These are phyloP conservation scores for Amorpha juglandis DNA, from an alignment of 2,888 invertebrate species.

Conservation along the genomic window DNA sequence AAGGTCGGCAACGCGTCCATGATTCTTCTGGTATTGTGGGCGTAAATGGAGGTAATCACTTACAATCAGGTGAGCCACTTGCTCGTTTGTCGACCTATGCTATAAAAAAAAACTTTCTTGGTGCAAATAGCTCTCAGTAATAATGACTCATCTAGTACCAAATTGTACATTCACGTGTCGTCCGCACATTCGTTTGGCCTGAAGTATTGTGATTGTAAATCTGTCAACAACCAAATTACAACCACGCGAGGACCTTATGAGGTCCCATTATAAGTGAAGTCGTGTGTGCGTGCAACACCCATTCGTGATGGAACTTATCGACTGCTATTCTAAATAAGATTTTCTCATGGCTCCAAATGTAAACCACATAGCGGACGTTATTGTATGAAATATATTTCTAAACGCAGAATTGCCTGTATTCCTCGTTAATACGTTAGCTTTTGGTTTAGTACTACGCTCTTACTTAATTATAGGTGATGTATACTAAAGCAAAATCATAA, in stretches of 20 bases:
- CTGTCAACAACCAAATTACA: conserved; percentile 72
- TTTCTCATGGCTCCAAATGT: conserved; percentile 27
- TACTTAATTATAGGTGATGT: not conserved
- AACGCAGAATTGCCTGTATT: conserved; percentile 6
- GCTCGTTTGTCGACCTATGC: too few species aligned
- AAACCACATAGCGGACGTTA: conserved; percentile 19
- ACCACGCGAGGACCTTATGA: conserved; percentile 53
- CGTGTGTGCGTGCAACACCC: conserved; percentile 51
- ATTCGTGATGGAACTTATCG: conserved; percentile 44
- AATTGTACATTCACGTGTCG: conserved; percentile 40
- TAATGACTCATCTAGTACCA: conserved; percentile 44
- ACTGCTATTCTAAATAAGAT: conserved; percentile 30
- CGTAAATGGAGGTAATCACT: too few species aligned
- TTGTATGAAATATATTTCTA: not conserved
- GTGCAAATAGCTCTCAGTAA: not conserved
- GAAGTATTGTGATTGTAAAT: conserved; percentile 65
- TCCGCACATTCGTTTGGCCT: conserved; percentile 45
- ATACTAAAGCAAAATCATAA: not conserved
- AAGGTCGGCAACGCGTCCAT: too few species aligned
- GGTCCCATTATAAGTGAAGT: conserved; percentile 45
- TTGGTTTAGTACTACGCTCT: not conserved
- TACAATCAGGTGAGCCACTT: too few species aligned
- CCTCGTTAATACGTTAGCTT: not conserved
- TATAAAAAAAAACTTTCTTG: too few species aligned
- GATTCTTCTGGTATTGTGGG: too few species aligned